Evolutionary conservation across 1,140 invertebrate genomes (phyloP).

Genomic region (Dendrolimus kikuchii): DNA sequence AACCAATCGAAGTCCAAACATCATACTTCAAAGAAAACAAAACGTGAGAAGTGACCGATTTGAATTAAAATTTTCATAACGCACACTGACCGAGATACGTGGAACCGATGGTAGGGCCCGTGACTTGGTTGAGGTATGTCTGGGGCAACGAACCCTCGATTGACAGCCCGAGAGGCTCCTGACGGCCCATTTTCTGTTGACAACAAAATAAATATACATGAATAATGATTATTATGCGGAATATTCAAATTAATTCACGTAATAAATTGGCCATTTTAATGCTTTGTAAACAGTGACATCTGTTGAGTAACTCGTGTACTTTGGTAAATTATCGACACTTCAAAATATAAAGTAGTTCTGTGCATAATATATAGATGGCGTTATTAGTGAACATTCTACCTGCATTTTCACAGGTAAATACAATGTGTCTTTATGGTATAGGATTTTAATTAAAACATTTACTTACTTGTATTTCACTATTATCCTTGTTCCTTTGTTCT

Average conservation of each 20-base stretch:
- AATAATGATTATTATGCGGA: not conserved
- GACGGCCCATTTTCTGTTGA: slow-evolving; percentile 56
- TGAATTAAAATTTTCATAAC: slow-evolving; percentile 44
- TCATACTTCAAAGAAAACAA: slow-evolving; percentile 32
- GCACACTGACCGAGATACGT: slow-evolving; percentile 62
- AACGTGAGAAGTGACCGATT: slow-evolving; percentile 35
- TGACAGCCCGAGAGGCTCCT: slow-evolving; percentile 34
- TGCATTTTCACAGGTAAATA: no score
- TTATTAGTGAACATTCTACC: not conserved
- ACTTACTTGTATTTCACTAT: slow-evolving; percentile 44
- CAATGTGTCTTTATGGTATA: no score
- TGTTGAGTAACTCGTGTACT: slow-evolving; percentile 9
- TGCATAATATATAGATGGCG: slow-evolving; percentile 7
- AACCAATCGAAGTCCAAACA: slow-evolving; percentile 26
- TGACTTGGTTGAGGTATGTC: slow-evolving; percentile 44
- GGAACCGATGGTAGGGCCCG: slow-evolving; percentile 41
- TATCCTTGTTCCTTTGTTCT: slow-evolving; percentile 53
- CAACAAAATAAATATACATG: slow-evolving; percentile 8
- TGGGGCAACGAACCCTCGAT: slow-evolving; percentile 42
- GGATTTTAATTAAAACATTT: not conserved
- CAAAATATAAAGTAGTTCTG: not conserved
- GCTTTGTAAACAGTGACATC: slow-evolving; percentile 27
- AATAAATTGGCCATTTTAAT: not conserved
- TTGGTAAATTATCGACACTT: not conserved
- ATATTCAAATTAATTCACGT: not conserved